phyloP scores from a whole-genome alignment of 2,113 vertebrate species.

The Dolichotis patagonum region DNA sequence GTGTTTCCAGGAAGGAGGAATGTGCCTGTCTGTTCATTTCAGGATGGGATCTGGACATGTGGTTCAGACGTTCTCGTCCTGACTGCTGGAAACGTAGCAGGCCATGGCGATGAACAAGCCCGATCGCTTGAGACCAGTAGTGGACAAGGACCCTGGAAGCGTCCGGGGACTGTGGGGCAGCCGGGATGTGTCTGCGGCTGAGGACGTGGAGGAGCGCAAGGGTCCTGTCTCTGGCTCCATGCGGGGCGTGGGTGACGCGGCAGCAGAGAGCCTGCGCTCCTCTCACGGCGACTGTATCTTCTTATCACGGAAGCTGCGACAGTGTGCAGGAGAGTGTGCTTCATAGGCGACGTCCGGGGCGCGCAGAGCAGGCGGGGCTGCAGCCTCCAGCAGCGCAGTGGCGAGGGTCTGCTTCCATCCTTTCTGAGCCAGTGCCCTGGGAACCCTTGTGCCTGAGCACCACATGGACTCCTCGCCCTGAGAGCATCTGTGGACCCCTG shows the following conservation, averaged over 20 bases:
- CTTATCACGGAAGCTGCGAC: fast-evolving
- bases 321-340: fast-evolving
- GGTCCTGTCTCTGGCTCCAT: background rate
- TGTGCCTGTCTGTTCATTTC: background rate
- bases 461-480: background rate
- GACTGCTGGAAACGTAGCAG: too few species aligned
- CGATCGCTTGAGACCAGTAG: background rate
- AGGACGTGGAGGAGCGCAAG: fast-evolving
- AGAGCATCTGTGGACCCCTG: too few species aligned
- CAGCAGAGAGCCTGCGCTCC: background rate
- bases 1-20: background rate
- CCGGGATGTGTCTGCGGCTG: fast-evolving
- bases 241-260: background rate
- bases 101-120: background rate
- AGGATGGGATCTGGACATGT: background rate
- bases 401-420: fast-evolving
- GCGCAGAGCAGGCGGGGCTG: background rate
- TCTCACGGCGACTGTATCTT: fast-evolving
- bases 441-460: too few species aligned
- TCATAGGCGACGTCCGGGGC: fast-evolving
- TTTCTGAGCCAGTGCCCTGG: background rate
- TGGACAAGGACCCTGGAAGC: background rate
- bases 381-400: background rate
- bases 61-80: background rate
- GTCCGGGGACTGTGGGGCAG: background rate